These are phyloP conservation scores for Myocastor coypus DNA, from an alignment of 2,113 vertebrate genomes.

Conservation along the genomic window DNA sequence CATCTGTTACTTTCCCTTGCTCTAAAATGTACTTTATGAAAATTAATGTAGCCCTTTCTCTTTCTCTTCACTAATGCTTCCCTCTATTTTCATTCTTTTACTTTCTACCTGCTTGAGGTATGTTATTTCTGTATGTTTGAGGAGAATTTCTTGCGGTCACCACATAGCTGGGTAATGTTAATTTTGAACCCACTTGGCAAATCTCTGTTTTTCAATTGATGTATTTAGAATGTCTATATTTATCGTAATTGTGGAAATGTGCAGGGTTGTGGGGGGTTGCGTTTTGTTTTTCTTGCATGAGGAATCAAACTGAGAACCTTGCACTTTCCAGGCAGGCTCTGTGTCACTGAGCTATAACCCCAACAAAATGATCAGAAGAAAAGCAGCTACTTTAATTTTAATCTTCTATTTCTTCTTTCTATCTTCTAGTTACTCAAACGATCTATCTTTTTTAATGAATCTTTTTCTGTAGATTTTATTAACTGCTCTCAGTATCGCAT, in stretches of 20 bases:
- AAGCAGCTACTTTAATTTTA: neutral
- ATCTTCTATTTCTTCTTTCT: neutral
- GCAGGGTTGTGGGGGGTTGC: neutral
- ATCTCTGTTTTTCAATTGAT: neutral
- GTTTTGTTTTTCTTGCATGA: no score
- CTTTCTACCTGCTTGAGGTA: neutral
- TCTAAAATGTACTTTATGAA: neutral
- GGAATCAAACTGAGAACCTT: no score
- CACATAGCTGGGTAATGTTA: no score
- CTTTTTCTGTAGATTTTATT: neutral
- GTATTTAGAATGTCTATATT: neutral
- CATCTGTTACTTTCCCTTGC: neutral
- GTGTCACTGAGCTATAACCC: no score
- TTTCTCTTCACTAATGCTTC: neutral
- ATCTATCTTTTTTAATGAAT: neutral
- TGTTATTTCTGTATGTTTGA: neutral
- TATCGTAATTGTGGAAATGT: neutral
- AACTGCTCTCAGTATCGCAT: neutral
- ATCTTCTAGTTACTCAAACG: neutral
- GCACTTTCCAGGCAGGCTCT: no score
- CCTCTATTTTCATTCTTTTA: neutral
- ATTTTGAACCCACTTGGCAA: neutral
- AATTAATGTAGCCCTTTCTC: neutral
- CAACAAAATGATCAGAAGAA: neutral
- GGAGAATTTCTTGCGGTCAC: neutral